phyloP scores from a whole-genome alignment of 2,113 vertebrate species.

The Colius striatus region DNA sequence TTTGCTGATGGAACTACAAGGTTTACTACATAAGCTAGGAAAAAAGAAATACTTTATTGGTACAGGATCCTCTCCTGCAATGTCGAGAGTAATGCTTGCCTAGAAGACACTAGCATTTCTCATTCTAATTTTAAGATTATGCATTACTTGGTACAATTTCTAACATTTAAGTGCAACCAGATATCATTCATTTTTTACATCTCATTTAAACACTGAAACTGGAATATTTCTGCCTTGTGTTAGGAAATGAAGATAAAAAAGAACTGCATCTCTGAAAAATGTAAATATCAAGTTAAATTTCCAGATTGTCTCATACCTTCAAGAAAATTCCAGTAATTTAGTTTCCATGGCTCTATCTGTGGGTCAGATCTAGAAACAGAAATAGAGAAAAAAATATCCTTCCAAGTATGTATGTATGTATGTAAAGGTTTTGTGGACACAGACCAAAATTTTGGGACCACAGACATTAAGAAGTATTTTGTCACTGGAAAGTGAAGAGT shows the following conservation, averaged over 20 bases:
- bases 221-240: background rate
- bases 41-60: background rate
- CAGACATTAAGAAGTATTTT: background rate
- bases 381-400: background rate
- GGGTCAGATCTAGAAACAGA: background rate
- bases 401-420: background rate
- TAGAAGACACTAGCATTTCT: background rate
- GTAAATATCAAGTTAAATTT: background rate
- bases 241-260: background rate
- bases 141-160: background rate
- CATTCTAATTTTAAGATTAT: constrained; percentile 3
- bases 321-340: background rate
- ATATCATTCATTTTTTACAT: background rate
- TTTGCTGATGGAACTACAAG: background rate
- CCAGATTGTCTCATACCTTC: background rate
- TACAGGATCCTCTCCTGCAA: background rate
- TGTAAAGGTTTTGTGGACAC: background rate
- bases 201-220: background rate
- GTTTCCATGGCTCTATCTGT: background rate
- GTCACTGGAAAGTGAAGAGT: background rate
- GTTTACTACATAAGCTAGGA: background rate
- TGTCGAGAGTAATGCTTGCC: background rate
- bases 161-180: background rate
- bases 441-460: background rate
- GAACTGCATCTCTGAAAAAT: constrained; percentile 1